A percentile compares a stretch with the other conserved stretches of the same genome.
Conservation (phyloP, 2,888 invertebrate genomes). For the Pasiphila rectangulata region DNA sequence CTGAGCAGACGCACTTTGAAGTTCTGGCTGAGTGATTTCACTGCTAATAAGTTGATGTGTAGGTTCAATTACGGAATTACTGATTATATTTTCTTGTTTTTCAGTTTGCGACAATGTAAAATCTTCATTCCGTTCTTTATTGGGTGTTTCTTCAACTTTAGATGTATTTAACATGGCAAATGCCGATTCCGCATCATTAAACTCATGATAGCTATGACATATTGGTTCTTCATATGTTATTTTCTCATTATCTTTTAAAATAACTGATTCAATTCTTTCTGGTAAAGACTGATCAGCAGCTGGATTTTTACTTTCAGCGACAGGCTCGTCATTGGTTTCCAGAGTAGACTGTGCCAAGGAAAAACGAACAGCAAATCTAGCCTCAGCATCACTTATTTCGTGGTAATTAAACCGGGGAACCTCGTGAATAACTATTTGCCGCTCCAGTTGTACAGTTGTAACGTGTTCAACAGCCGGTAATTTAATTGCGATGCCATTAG, state of each 20-base stretch:
- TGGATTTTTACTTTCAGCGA: no score
- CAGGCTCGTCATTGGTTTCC: not conserved
- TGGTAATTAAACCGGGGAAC: slow-evolving; percentile 48
- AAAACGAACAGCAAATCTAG: slow-evolving; percentile 34
- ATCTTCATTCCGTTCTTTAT: slow-evolving; percentile 1
- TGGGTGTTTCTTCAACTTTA: slow-evolving; percentile 6
- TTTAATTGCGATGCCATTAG: slow-evolving; percentile 12
- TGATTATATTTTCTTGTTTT: not conserved
- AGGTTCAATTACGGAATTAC: slow-evolving; percentile 28
- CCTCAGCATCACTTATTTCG: slow-evolving; percentile 54
- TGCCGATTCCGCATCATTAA: slow-evolving; percentile 47
- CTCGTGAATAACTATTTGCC: slow-evolving; percentile 37
- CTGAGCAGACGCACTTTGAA: not conserved
- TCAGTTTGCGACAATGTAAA: not conserved
- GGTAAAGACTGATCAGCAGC: no score
- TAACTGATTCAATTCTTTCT: no score
- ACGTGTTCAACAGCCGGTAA: slow-evolving; percentile 10
- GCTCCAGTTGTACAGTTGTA: slow-evolving; percentile 15
- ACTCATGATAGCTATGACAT: slow-evolving; percentile 47
- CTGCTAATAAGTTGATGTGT: slow-evolving; percentile 29
- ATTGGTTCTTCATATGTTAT: slow-evolving; percentile 31
- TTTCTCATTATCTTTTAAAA: not conserved
- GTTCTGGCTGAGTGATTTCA: slow-evolving; percentile 19
- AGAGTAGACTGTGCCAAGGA: not conserved
- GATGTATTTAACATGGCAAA: slow-evolving; percentile 27